Evolutionary conservation across 2,797 vertebrate species (phyloP), one percentile per base, ranked within the genome.

Genomic region (Lutjanus campechanus): DNA sequence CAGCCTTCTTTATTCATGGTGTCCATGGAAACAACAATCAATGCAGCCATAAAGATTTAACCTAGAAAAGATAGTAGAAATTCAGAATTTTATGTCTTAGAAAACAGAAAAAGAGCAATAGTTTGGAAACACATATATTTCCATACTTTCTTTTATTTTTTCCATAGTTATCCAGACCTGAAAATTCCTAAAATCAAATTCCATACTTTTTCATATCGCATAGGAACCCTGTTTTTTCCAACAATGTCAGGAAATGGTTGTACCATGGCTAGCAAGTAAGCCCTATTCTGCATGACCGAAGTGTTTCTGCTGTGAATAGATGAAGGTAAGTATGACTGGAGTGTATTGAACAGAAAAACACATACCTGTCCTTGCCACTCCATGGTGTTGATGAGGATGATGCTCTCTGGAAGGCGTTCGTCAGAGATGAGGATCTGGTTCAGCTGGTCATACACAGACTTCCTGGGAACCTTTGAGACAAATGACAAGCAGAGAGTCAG

Each of bases 361-460:
- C 83, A 71, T 54, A 96, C 96, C 95, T 96, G 96, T 77, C 96
- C 96, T 83, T 96, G 96, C 96, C 96, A 96, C 81, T 96, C 96
- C 49, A 88, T 90, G 11, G 95, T 96, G 91, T 96, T 96, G 81
- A 96, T 95, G 81, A 96, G 94, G 85, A 96, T 96, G 87, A 96
- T 96, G 91, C 91, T 96, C 90, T 96, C 96, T 2, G 96, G 96
- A 0, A 96, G 91, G 55, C 94, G 92, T 50, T 96, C 95, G 4
- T 96, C 96, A 46, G 96, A 96, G 81, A 96, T 95, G 62, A 96
- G 92, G 89, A 96, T 96, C 92, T 96, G 95, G 86, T 96, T 96
- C 75, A 96, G 91, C 88, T 96, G 96, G 88, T 96, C 96, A 5
- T 96, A 96, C 62, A 96, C 95, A 8, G 96, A 96, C 83, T 96